These are phyloP conservation scores for Stomatorhinus ivindoensis DNA, from an alignment of 2,113 vertebrate genomes.

Conservation along the genomic window DNA sequence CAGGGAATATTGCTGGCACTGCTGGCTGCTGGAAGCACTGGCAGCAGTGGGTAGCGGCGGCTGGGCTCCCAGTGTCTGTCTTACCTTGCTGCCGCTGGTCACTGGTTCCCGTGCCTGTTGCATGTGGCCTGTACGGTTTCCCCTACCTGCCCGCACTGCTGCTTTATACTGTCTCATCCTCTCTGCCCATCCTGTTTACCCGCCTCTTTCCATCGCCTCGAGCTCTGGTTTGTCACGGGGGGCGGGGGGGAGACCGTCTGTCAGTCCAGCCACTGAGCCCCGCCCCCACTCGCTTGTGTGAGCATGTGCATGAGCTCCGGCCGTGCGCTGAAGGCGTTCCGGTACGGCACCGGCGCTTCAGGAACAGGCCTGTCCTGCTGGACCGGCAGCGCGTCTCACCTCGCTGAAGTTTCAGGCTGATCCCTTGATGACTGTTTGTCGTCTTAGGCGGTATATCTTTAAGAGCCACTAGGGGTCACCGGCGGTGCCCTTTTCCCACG, in stretches of 20 bases:
- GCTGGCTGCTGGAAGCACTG: background rate
- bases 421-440: background rate
- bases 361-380: background rate
- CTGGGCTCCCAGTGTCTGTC: background rate
- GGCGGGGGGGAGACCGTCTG: background rate
- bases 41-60: background rate
- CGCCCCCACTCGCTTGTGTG: background rate
- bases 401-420: background rate
- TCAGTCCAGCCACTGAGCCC: background rate
- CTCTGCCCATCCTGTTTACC: background rate
- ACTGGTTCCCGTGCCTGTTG: slow-evolving; percentile 45
- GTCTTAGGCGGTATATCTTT: background rate
- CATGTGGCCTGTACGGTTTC: slow-evolving; percentile 65
- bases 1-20: background rate
- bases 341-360: background rate
- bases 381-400: background rate
- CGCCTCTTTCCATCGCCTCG: background rate
- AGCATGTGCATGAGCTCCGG: background rate
- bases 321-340: background rate
- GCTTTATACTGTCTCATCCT: background rate
- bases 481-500: background rate
- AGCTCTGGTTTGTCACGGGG: background rate
- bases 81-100: slow-evolving; percentile 46
- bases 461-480: background rate
- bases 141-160: background rate